Evolutionary conservation across 2,797 vertebrate species (phyloP).

Genomic region (Diglossa cyanea): DNA sequence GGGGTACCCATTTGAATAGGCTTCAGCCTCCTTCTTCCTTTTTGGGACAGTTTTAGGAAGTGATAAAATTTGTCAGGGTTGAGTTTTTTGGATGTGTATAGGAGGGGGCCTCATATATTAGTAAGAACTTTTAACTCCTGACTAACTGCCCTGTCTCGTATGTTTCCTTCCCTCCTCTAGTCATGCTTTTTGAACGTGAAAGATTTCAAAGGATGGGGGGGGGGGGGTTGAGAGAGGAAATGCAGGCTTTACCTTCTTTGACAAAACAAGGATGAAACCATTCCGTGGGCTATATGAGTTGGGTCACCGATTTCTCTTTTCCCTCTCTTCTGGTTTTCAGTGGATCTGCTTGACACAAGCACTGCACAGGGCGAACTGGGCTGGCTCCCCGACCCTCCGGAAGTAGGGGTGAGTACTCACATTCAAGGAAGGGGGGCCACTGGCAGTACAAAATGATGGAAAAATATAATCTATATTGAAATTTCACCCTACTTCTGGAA

Average conservation of each 20-base stretch:
- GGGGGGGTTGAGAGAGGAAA: not conserved
- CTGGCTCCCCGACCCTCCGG: constrained; percentile 78
- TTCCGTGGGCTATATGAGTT: not conserved
- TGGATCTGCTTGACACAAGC: constrained; percentile 77
- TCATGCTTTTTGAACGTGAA: not conserved
- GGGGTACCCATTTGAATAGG: not conserved
- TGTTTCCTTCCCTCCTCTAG: not conserved
- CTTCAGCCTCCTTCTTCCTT: not conserved
- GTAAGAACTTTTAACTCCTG: not conserved
- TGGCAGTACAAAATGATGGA: not conserved
- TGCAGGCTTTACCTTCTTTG: not conserved
- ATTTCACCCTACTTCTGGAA: not conserved
- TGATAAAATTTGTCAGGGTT: not conserved
- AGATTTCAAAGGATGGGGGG: not conserved
- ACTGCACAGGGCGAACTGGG: constrained; percentile 74
- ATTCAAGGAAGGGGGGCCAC: not conserved
- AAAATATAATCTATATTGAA: not conserved
- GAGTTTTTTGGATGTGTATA: not conserved
- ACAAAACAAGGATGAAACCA: not conserved
- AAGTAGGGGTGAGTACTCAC: constrained; percentile 75
- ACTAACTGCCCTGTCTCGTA: not conserved
- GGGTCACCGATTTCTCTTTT: not conserved
- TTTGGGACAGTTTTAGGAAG: not conserved
- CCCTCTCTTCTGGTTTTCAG: constrained; percentile 36
- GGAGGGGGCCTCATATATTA: not conserved